Conservation (phyloP, 2,797 vertebrate species). For the Scomberomorus guttatus region DNA sequence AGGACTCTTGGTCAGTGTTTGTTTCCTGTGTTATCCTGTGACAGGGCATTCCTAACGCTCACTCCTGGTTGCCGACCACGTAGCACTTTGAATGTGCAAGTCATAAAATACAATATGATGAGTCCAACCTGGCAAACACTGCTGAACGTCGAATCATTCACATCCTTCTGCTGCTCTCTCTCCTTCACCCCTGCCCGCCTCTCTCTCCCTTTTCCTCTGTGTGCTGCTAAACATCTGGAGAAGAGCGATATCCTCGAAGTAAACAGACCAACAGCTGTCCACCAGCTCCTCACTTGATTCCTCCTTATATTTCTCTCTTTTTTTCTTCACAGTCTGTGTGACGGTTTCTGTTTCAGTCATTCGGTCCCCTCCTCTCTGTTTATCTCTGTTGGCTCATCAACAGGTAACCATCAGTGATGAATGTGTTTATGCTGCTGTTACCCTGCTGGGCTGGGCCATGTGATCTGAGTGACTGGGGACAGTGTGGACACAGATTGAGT, state of each 20-base stretch:
- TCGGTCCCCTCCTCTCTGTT: slow-evolving; percentile 29
- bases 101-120: slow-evolving; percentile 77
- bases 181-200: slow-evolving; percentile 36
- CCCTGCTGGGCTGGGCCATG: slow-evolving; percentile 30
- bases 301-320: slow-evolving; percentile 32
- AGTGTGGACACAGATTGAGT: slow-evolving; percentile 39
- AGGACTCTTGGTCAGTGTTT: slow-evolving; percentile 24
- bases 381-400: slow-evolving; percentile 51
- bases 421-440: slow-evolving; percentile 49
- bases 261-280: slow-evolving; percentile 85
- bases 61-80: slow-evolving; percentile 41
- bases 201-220: slow-evolving; percentile 67
- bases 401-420: slow-evolving; percentile 48
- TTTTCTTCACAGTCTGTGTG: slow-evolving; percentile 26
- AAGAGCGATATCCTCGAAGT: slow-evolving; percentile 76
- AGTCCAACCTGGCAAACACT: slow-evolving; percentile 74
- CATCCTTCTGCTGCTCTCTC: slow-evolving; percentile 59
- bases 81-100: slow-evolving; percentile 66
- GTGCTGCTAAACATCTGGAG: slow-evolving; percentile 83
- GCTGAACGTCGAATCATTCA: slow-evolving; percentile 49
- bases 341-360: slow-evolving; percentile 50
- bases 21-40: slow-evolving; percentile 43
- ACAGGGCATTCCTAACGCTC: slow-evolving; percentile 44
- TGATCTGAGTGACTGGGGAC: slow-evolving; percentile 42
- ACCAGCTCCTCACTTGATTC: slow-evolving; percentile 67